Conservation (phyloP, 2,113 vertebrate genomes). For the Pseudorhombus dupliciocellatus region DNA sequence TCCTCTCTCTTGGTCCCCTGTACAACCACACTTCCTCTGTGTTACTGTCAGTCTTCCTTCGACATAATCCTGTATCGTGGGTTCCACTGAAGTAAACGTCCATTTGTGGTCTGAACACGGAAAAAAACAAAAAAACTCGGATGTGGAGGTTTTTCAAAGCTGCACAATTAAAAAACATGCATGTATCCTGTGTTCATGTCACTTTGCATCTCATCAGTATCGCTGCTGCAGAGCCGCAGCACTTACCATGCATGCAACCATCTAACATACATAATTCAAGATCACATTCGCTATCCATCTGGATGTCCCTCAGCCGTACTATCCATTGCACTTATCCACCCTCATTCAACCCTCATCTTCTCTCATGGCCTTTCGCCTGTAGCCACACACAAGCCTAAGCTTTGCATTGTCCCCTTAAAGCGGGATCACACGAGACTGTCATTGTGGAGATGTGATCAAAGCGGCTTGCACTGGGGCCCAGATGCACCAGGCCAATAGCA, state of each 20-base stretch:
- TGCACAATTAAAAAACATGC: slow-evolving; percentile 29
- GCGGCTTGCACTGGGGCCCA: slow-evolving; percentile 43
- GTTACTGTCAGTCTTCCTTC: neutral
- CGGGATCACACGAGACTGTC: slow-evolving; percentile 66
- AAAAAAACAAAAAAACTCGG: neutral
- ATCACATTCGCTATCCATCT: slow-evolving; percentile 53
- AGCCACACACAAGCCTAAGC: slow-evolving; percentile 59
- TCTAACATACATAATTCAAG: slow-evolving; percentile 64
- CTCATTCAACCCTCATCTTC: slow-evolving; percentile 60
- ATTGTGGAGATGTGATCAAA: slow-evolving; percentile 75
- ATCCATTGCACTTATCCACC: slow-evolving; percentile 54
- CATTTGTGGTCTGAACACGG: neutral
- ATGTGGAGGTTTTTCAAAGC: slow-evolving; percentile 14
- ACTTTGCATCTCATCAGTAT: slow-evolving; percentile 34
- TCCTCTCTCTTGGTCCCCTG: slow-evolving; percentile 3
- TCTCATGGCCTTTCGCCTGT: slow-evolving; percentile 63
- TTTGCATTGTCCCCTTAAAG: slow-evolving; percentile 69
- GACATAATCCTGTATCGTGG: neutral
- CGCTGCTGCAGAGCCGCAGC: slow-evolving; percentile 21
- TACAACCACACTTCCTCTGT: neutral
- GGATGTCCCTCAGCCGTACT: slow-evolving; percentile 47
- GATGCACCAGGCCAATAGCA: slow-evolving; percentile 56
- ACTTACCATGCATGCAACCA: slow-evolving; percentile 38
- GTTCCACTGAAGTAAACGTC: neutral
- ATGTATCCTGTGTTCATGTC: slow-evolving; percentile 19